Conservation (phyloP, 1,140 invertebrate genomes). For the Lepidurus packardi region DNA sequence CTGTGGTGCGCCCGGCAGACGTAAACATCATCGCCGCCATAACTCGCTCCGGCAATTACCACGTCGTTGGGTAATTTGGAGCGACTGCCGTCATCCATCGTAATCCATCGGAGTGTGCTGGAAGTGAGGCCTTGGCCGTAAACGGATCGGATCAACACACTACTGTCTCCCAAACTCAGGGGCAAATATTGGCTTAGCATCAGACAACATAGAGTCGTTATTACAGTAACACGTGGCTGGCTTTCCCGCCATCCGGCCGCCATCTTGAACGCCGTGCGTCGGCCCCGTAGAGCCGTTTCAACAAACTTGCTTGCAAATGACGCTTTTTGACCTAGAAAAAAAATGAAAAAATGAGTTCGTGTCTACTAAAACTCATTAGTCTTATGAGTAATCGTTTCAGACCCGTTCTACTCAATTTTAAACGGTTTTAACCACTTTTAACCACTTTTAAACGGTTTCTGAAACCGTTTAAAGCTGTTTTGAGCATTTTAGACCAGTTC, state of each 20-base stretch:
- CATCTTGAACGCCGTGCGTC: no score
- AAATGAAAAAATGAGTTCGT: no score
- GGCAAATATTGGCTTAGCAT: background rate
- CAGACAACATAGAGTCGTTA: background rate
- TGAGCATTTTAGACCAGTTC: no score
- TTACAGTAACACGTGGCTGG: background rate
- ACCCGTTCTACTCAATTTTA: no score
- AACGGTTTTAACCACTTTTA: no score
- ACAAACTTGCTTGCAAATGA: no score
- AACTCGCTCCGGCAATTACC: constrained; percentile 45
- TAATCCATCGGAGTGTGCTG: constrained; percentile 54
- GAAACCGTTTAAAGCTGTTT: no score
- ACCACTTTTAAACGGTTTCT: no score
- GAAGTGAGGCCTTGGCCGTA: constrained; percentile 51
- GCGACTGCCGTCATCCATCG: constrained; percentile 46
- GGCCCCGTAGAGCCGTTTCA: no score
- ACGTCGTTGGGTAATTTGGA: constrained; percentile 48
- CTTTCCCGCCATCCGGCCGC: background rate
- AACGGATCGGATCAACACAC: constrained; percentile 47
- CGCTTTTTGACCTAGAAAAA: no score
- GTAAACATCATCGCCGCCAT: constrained; percentile 51
- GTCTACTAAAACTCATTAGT: no score
- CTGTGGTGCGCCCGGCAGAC: constrained; percentile 64
- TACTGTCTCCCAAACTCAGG: constrained; percentile 43
- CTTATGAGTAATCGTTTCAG: no score